Base-by-base conservation (phyloP, 2,888 invertebrate genomes). In the Incurvaria masculella region DNA sequence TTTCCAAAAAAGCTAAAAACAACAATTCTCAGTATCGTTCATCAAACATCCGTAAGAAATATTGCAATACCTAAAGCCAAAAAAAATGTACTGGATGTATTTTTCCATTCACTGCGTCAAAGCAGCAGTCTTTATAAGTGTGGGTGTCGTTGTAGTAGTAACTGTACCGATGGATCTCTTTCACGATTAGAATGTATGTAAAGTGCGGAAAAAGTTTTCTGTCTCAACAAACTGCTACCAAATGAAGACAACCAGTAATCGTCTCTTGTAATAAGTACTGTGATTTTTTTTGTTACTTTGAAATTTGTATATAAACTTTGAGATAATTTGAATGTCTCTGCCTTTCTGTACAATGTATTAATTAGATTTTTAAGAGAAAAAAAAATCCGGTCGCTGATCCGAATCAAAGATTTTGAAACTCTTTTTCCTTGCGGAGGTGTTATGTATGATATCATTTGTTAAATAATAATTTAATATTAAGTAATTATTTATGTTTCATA, bases 361-460 rank as follows among this genome's bases (percentile, higher is more conserved):
- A 14, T 33, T 8, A 33, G 33, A 33, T 33, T 33, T 33, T 33
- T 8, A 23, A 10, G 23, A 6, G 10, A 23, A 23, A 23, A 4
- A 23, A 23, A 23, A 33, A 33, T 33, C 33, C 3, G 58, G 61
- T 62, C 59, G 60, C 54, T 58, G 48, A 55, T 59, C 61, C 57
- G 62, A 62, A 59, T 64, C 61, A 61, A 64, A 62, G 56, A 61
- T 61, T 57, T 23, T 8, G 14, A 33, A 4, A 33, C 3, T 8
- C 33, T 33, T n/a, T n/a, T n/a, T 33, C 33, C 14, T n/a, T 33
- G 33, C 6, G 33, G 33, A n/a, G 33, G 14, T 33, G 33, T 33
- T 33, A 33, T 33, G 33, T 33, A 11, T 33, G 14, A n/a, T n/a
- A n/a, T 33, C 14, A 33, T 33, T 33, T 33, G 33, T 33, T 33